These are phyloP conservation scores for Saguinus midas DNA, from an alignment of 2,113 vertebrate genomes.

Conservation along the genomic window DNA sequence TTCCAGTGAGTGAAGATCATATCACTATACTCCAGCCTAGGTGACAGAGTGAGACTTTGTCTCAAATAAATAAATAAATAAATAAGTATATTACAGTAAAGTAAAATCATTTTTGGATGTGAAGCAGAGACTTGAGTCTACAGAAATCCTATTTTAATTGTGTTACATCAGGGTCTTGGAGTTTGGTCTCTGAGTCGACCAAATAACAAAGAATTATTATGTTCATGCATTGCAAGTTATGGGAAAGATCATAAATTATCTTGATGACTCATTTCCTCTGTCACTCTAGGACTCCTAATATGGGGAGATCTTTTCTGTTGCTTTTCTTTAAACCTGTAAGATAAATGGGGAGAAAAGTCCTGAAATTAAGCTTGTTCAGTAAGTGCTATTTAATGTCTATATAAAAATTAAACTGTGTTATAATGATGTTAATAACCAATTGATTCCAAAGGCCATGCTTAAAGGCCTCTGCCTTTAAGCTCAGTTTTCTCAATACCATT, in stretches of 20 bases:
- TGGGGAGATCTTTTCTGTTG: not conserved
- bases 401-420: not conserved
- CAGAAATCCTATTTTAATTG: slow-evolving; percentile 60
- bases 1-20: too few species aligned
- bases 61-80: too few species aligned
- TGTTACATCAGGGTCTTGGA: not conserved
- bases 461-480: not conserved
- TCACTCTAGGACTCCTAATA: slow-evolving; percentile 3
- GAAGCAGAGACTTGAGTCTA: slow-evolving; percentile 10
- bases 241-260: slow-evolving; percentile 63
- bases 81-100: not conserved
- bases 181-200: slow-evolving; percentile 33
- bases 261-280: slow-evolving; percentile 65
- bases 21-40: too few species aligned
- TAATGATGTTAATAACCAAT: not conserved
- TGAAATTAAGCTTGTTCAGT: slow-evolving; percentile 19
- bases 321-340: slow-evolving; percentile 30
- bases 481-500: not conserved
- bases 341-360: not conserved
- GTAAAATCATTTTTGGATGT: slow-evolving; percentile 12
- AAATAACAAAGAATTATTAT: slow-evolving; percentile 61
- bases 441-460: not conserved
- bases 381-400: not conserved
- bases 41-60: too few species aligned
- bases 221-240: not conserved